These are phyloP conservation scores for Acrossocheilus fasciatus DNA, from an alignment of 2,797 vertebrate genomes.

Conservation along the genomic window DNA sequence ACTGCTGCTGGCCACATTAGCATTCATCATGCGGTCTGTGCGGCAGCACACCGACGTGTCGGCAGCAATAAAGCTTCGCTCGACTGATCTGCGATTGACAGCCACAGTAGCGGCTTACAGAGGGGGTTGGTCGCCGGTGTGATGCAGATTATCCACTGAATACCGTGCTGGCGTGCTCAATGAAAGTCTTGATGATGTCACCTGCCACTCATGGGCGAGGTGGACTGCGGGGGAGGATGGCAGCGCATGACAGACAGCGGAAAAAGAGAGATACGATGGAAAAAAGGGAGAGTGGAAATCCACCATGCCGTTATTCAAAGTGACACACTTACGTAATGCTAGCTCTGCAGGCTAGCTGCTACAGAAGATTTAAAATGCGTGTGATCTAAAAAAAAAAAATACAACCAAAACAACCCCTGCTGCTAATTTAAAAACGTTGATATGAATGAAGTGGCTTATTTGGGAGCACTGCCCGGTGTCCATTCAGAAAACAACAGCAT, in stretches of 20 bases:
- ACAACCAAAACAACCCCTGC: neutral
- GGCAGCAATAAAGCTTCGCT: slow-evolving; percentile 39
- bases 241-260: neutral
- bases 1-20: slow-evolving; percentile 37
- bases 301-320: neutral
- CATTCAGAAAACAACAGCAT: slow-evolving; percentile 43
- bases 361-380: slow-evolving; percentile 10
- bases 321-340: slow-evolving; percentile 54
- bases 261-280: neutral
- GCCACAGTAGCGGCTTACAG: slow-evolving; percentile 32
- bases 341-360: slow-evolving; percentile 45
- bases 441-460: slow-evolving; percentile 40
- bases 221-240: slow-evolving; percentile 9
- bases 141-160: slow-evolving; percentile 58
- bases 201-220: neutral
- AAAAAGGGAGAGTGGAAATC: slow-evolving; percentile 15
- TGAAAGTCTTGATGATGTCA: slow-evolving; percentile 61
- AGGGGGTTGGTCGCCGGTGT: slow-evolving; percentile 20
- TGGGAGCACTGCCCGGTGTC: slow-evolving; percentile 30
- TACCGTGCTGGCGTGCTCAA: slow-evolving; percentile 50
- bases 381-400: neutral
- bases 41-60: slow-evolving; percentile 29
- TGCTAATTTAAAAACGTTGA: neutral
- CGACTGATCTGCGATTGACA: slow-evolving; percentile 46
- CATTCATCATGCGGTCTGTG: slow-evolving; percentile 30